Conservation (phyloP, 2,113 vertebrate species). For the Vulpes lagopus region DNA sequence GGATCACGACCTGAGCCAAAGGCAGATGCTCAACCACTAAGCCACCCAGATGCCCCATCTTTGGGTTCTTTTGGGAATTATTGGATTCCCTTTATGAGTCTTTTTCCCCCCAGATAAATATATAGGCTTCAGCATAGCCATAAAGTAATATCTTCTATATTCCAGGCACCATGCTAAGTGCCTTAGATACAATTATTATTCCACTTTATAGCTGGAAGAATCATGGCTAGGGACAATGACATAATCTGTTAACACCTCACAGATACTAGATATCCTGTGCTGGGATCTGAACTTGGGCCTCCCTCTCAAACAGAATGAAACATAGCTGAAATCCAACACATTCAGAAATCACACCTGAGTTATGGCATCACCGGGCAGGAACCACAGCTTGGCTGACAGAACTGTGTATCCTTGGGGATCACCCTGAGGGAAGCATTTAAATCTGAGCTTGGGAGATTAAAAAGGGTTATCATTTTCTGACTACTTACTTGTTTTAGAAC, state of each 20-base stretch:
- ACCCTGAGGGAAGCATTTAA: neutral
- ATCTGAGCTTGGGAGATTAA: neutral
- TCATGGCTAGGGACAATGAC: neutral
- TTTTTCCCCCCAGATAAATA: neutral
- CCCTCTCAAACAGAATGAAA: neutral
- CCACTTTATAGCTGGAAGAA: neutral
- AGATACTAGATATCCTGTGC: neutral
- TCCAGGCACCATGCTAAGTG: neutral
- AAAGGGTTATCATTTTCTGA: neutral
- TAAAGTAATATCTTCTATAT: neutral
- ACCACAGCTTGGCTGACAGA: neutral
- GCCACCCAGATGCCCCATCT: no score
- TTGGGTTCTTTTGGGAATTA: neutral
- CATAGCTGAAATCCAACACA: neutral
- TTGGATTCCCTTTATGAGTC: neutral
- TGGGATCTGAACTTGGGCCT: neutral
- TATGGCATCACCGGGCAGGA: neutral
- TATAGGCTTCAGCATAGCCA: neutral
- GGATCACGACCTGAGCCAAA: no score
- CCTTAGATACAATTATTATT: conserved; percentile 27
- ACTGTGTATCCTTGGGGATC: neutral
- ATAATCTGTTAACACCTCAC: neutral
- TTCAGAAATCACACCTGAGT: neutral
- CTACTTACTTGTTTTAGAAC: neutral
- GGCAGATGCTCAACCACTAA: no score